Evolutionary conservation across 2,888 invertebrate species (phyloP).

Genomic region (Antheraea assamensis): DNA sequence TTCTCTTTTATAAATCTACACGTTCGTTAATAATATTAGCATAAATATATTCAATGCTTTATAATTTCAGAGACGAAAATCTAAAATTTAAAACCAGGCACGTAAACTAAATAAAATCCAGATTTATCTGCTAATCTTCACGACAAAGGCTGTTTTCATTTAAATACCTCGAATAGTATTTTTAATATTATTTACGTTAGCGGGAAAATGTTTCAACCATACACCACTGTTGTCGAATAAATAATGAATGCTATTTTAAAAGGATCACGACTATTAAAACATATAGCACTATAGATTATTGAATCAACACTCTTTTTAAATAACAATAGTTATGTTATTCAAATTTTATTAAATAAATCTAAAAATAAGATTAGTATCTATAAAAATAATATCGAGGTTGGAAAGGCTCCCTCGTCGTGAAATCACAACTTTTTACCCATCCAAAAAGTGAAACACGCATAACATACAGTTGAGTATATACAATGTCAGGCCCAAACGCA

Average conservation of each 20-base stretch:
- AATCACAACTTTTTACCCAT: too few species aligned
- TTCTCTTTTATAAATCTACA: neutral
- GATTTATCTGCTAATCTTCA: slow-evolving; percentile 15
- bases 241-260: neutral
- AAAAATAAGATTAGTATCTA: too few species aligned
- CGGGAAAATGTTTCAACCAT: neutral
- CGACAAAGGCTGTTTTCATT: slow-evolving; percentile 4
- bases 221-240: neutral
- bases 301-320: too few species aligned
- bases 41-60: neutral
- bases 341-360: too few species aligned
- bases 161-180: neutral
- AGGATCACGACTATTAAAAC: too few species aligned
- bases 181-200: slow-evolving; percentile 7
- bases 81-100: slow-evolving; percentile 17
- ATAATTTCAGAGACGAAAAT: neutral
- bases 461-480: too few species aligned
- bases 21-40: neutral
- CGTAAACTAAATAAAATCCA: slow-evolving; percentile 20
- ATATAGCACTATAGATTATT: too few species aligned
- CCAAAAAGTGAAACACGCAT: too few species aligned
- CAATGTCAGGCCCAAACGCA: too few species aligned
- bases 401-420: too few species aligned
- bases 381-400: too few species aligned
- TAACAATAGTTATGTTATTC: too few species aligned